Conservation (phyloP, 2,797 vertebrate species). For the Clarias fuscus region DNA sequence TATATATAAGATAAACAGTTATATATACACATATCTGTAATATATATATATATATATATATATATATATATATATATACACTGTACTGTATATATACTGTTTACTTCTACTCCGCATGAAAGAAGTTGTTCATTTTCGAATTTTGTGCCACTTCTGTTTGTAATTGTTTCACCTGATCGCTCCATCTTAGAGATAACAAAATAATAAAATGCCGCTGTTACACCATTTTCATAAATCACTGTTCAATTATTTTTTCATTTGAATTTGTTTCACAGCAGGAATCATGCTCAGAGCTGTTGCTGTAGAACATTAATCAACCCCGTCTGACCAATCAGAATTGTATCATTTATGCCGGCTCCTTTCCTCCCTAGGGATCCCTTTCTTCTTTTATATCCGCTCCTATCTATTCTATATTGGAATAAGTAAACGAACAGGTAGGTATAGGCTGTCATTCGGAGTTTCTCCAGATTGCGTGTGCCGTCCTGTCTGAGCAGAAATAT, state of each 20-base stretch:
- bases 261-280: neutral
- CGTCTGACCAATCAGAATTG: neutral
- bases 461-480: neutral
- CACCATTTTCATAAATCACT: neutral
- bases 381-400: neutral
- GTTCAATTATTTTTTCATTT: neutral
- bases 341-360: neutral
- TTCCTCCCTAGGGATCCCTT: neutral
- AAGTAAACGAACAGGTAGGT: neutral
- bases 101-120: neutral
- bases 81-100: too few species aligned
- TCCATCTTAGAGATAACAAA: neutral
- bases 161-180: neutral
- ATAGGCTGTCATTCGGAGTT: too few species aligned
- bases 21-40: too few species aligned
- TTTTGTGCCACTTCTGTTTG: neutral
- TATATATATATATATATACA: too few species aligned
- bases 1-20: too few species aligned
- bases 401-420: neutral
- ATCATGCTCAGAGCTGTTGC: neutral
- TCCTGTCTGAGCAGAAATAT: constrained; percentile 1
- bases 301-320: neutral
- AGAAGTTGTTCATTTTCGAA: neutral
- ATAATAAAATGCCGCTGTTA: neutral
- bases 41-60: too few species aligned